Conservation (phyloP, 1,140 invertebrate genomes). For the Andricus grossulariae region DNA sequence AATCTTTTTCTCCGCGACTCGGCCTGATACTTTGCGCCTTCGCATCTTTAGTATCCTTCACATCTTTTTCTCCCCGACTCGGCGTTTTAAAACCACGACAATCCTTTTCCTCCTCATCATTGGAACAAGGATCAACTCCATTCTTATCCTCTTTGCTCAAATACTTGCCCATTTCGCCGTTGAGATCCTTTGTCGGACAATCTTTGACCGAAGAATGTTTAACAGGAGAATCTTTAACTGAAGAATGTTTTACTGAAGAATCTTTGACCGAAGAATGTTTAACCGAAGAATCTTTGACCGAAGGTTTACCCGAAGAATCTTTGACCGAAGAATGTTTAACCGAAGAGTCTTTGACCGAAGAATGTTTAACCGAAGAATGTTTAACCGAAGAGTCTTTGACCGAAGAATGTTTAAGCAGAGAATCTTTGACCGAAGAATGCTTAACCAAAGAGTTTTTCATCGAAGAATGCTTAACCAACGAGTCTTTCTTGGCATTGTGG, state of each 20-base stretch:
- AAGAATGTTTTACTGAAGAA: background rate
- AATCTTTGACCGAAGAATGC: background rate
- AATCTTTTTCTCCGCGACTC: slow-evolving; percentile 11
- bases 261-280: background rate
- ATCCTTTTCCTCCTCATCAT: slow-evolving; percentile 35
- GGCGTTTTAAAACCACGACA: slow-evolving; percentile 44
- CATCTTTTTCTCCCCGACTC: too few relatives aligned
- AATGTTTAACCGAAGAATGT: background rate
- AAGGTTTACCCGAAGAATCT: background rate
- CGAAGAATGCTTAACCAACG: background rate
- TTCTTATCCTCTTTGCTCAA: slow-evolving; percentile 35
- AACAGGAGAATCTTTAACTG: background rate
- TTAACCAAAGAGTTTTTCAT: background rate
- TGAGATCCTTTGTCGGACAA: background rate
- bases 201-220: background rate
- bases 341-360: background rate
- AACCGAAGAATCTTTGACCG: background rate
- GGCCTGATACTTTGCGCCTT: slow-evolving; percentile 31
- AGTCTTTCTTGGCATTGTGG: background rate
- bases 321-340: background rate
- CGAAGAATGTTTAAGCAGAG: background rate
- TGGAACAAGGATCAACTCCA: slow-evolving; percentile 38
- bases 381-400: background rate
- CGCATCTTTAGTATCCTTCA: slow-evolving; percentile 38
- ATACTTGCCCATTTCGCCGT: slow-evolving; percentile 26